Conservation (phyloP, 2,113 vertebrate genomes). For the Noctilio leporinus region DNA sequence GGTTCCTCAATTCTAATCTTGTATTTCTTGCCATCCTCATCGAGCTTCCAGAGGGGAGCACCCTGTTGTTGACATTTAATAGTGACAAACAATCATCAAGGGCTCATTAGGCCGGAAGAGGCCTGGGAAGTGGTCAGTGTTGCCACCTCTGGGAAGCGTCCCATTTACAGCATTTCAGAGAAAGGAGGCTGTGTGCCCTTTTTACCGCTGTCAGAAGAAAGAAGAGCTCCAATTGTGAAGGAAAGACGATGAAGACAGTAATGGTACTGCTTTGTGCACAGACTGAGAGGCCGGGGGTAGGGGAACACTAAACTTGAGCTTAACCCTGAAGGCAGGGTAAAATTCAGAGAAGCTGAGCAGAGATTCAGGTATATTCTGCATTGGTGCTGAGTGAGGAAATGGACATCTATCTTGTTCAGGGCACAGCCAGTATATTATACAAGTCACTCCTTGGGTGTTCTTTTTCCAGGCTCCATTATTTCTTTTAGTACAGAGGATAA, state of each 20-base stretch:
- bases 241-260: not conserved
- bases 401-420: not conserved
- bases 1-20: conserved; percentile 42
- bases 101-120: conserved; percentile 50
- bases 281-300: not conserved
- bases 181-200: not conserved
- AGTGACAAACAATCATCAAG: conserved; percentile 35
- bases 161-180: conserved; percentile 6
- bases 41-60: conserved; percentile 59
- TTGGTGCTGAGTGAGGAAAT: not conserved
- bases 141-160: conserved; percentile 21
- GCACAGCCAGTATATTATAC: not conserved
- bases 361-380: not conserved
- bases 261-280: not conserved
- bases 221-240: not conserved
- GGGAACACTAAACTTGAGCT: not conserved
- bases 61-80: conserved; percentile 57
- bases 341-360: not conserved
- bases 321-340: not conserved
- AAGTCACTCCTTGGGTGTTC: not conserved
- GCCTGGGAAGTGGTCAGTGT: not conserved
- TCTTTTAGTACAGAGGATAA: not conserved
- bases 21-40: conserved; percentile 44
- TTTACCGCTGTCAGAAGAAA: conserved; percentile 39
- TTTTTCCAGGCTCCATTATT: not conserved